phyloP scores from a whole-genome alignment of 35 echinoderm and acorn worm species.

The Amphiura filiformis region DNA sequence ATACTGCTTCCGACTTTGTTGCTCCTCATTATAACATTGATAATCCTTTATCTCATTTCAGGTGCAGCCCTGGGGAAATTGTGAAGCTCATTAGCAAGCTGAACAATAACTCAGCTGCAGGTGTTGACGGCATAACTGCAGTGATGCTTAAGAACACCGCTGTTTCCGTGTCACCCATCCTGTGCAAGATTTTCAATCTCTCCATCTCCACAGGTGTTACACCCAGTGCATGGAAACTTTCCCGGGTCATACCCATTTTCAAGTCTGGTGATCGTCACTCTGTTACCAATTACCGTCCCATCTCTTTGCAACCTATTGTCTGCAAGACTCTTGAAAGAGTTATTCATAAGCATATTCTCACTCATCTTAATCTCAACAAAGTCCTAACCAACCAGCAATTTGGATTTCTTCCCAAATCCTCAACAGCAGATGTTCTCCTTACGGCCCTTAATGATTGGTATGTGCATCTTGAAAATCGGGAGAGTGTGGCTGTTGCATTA shows the following conservation, averaged over 20 bases:
- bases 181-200: background rate
- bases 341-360: too few species aligned
- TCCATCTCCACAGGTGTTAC: background rate
- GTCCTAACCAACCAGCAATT: too few species aligned
- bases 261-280: slow-evolving; percentile 10
- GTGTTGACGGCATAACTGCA: background rate
- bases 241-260: background rate
- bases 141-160: background rate
- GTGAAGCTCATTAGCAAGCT: background rate
- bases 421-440: too few species aligned
- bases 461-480: too few species aligned
- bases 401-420: too few species aligned
- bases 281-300: background rate
- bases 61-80: background rate
- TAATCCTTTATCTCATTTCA: background rate
- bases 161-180: background rate
- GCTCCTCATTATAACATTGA: background rate
- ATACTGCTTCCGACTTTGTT: background rate
- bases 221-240: slow-evolving; percentile 10
- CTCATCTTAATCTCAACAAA: too few species aligned
- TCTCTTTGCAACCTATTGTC: too few species aligned
- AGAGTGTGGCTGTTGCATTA: too few species aligned
- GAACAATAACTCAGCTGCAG: background rate
- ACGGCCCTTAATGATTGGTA: too few species aligned
- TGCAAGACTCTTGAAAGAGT: too few species aligned